Base-by-base conservation (phyloP, 30 jellyfish, hydroid and myxozoan genomes). In the Aurelia aurita region DNA sequence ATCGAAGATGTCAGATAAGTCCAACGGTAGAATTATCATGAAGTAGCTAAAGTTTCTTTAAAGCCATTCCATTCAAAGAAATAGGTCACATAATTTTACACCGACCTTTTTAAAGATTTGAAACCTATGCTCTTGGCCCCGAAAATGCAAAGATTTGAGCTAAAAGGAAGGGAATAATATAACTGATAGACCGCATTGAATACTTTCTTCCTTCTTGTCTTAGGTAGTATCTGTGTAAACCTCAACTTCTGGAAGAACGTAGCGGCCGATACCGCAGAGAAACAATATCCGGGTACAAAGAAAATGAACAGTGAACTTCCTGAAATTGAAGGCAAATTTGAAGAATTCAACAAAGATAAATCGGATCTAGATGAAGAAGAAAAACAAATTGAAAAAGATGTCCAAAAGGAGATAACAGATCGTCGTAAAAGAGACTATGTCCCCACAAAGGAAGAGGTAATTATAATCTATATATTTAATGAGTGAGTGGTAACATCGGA, bases 251-350 rank as follows among this genome's bases (percentile, higher is more conserved):
- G 80, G 87, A 47, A 58, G 23, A 22, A 49, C 29, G 39, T 90
- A 23, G 96, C 89, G 3, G 66, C 69, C 28, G 84, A 57, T 18
- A 29, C 76, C 1, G 85, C 83, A 2, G 89, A 84, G 61, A 80
- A 89, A 39, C 74, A 55, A 69, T 75, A 89, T 22, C 95, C 91
- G 2, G 97, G 92, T 49, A 54, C 75, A 31, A 75, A 89, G 72
- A 83, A 89, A 45, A 62, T 84, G 84, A 61, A 75, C 47, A n/a
- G 46, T 21, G 89, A 84, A 25, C 28, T 89, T 18, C 75, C 67
- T 34, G 71, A 89, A 54, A 64, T 72, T 25, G 97, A 89, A 43
- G 82, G 85, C 28, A 53, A 89, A 35, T 29, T 53, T 14, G 77
- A 80, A 89, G 91, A 80, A 57, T 72, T 89, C 28, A 77, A 79